Evolutionary conservation across 2,113 vertebrate species (phyloP), one percentile per base, ranked within the genome.

Genomic region (Malaclemys terrapin): DNA sequence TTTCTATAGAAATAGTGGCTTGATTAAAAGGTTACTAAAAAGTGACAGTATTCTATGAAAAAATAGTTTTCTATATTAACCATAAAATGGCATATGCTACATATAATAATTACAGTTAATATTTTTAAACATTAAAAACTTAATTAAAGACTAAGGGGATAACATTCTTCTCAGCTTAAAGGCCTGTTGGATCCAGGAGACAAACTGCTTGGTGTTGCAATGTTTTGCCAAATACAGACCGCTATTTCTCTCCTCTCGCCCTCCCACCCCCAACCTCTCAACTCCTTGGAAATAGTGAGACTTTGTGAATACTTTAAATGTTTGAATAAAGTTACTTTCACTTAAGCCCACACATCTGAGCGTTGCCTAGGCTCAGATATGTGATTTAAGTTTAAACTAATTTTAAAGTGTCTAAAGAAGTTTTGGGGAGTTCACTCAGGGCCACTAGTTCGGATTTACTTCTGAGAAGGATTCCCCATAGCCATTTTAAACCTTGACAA

Each of bases 351-450:
- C 81, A 2, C 85, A 69, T 80, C 65, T 3, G 2, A 88, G 27
- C 78, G 80, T 45, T 87, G 90, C 90, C 82, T 87, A 91, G 45
- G 35, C 80, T 38, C 54, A 94, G 8, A 42, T 82, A 72, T 38
- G 22, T 69, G n/a, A 53, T 85, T 91, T 42, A n/a, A 69, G 45
- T 82, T 38, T 2, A 93, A 10, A 82, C 14, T 72, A 14, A 72
- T 72, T 42, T 50, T 82, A 57, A 90, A 93, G 29, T 52, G 84
- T 87, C 93, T 94, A 29, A 84, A 93, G 20, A 72, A 38, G 82
- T 82, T 84, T 81, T 85, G 84, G 65, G 16, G 20, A 54, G 93
- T 89, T 94, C 93, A 80, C 89, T 72, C 65, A 72, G 8, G n/a
- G 9, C 19, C 65, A 38, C 65, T 38, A 72, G 65, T 22, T 72